phyloP scores from a whole-genome alignment of 2,797 vertebrate genomes.

The Anabacerthia variegaticeps region DNA sequence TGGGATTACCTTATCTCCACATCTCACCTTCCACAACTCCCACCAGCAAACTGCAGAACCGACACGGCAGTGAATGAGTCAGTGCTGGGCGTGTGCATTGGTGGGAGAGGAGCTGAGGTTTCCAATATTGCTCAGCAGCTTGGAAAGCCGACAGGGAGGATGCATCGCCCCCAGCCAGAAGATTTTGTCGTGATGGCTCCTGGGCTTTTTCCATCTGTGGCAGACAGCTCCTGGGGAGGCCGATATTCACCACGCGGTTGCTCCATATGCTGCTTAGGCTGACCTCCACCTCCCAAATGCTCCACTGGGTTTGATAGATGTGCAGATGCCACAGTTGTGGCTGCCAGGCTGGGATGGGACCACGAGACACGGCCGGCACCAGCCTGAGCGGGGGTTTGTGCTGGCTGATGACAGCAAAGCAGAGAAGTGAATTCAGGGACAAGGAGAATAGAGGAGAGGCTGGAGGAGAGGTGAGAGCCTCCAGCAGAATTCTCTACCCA shows the following conservation, averaged over 20 bases:
- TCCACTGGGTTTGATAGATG: not conserved
- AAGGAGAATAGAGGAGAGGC: not conserved
- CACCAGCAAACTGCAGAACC: not conserved
- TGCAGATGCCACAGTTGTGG: not conserved
- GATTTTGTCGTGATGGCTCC: slow-evolving; percentile 14
- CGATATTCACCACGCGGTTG: not conserved
- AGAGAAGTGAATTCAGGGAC: not conserved
- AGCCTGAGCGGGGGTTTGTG: not conserved
- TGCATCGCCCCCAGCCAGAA: not conserved
- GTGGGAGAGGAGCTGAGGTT: not conserved
- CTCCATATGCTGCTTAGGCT: slow-evolving; percentile 49
- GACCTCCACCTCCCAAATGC: not conserved
- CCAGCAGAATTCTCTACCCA: not conserved
- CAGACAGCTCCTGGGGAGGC: slow-evolving; percentile 32
- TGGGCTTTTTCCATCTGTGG: slow-evolving; percentile 37
- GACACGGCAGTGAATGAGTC: not conserved
- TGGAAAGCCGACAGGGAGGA: not conserved
- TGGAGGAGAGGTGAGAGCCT: not conserved
- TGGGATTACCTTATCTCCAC: not conserved
- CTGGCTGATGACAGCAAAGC: not conserved
- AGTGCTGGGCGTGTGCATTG: not conserved
- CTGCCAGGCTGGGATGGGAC: not conserved
- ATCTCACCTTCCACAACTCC: not conserved
- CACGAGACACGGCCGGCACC: not conserved
- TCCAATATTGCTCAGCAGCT: slow-evolving; percentile 17